Evolutionary conservation across 2,113 vertebrate genomes (phyloP), one percentile per base, ranked within the genome.

Genomic region (Paedocypris sp.): DNA sequence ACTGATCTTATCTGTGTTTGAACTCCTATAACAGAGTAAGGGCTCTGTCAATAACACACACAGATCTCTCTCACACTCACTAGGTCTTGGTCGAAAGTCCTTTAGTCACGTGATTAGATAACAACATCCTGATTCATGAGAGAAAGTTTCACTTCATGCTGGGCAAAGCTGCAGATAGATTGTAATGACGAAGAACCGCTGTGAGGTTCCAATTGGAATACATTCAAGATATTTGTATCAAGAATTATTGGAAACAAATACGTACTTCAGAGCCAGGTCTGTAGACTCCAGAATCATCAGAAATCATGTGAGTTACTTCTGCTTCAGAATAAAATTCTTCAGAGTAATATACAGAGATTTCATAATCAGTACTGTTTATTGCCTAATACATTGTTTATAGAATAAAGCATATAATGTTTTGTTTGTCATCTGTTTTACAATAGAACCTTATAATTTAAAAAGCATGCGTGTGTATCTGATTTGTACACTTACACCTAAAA

Each of bases 31-130:
- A 51, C 10, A 41, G 35, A 57, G 41, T 48, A 36, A 46, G 31
- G 12, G 42, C 13, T 48, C 13, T 19, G 39, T 47, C 42, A 29
- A 36, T 15, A 53, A 29, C 25, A 64, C 32, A 2, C 20, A 39
- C 15, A 23, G 18, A 10, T 41, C 12, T 50, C 18, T 32, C 48
- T 50, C n/a, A n/a, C n/a, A n/a, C n/a, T 28, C 19, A 26, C 32
- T n/a, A n/a, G 32, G 19, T 16, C 33, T 25, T 35, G 72, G 53
- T 64, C 68, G 79, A 82, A 72, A 71, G 69, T 83, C 68, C 62
- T 33, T 9, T 12, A 4, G 47, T 38, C 47, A 62, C 26, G 64
- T 81, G 80, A 82, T 71, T 42, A 75, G 74, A 2, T 28, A 23
- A 29, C 11, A 16, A 53, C 18, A 33, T 58, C 54, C 54, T 58